phyloP scores from a whole-genome alignment of 2,797 vertebrate genomes.

The Paedocypris micromegethes region DNA sequence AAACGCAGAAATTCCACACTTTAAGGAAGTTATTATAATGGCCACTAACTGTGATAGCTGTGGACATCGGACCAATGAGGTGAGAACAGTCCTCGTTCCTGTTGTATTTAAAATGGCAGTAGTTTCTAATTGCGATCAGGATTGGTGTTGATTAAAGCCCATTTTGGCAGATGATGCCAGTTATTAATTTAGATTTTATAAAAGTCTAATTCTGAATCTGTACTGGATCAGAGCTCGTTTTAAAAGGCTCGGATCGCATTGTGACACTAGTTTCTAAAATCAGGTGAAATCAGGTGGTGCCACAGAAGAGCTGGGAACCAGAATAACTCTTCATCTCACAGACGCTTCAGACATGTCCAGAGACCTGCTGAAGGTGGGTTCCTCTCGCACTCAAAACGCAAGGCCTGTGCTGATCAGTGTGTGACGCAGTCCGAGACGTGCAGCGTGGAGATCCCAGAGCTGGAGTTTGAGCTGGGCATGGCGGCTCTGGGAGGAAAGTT shows the following conservation, averaged over 20 bases:
- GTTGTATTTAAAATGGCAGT: background rate
- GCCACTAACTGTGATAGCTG: conserved; percentile 90
- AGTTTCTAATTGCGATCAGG: too few relatives aligned
- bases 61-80: conserved; percentile 92
- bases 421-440: conserved; percentile 84
- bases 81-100: conserved; percentile 41
- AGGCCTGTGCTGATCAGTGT: background rate
- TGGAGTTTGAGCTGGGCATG: conserved; percentile 96
- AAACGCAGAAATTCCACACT: conserved; percentile 85
- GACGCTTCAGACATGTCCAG: conserved; percentile 82
- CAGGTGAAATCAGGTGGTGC: conserved; percentile 92
- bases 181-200: background rate
- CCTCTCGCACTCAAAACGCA: background rate
- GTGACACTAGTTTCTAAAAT: background rate
- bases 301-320: conserved; percentile 79
- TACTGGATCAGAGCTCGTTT: background rate
- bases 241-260: too few relatives aligned
- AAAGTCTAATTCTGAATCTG: background rate
- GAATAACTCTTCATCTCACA: conserved; percentile 79
- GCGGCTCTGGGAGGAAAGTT: conserved; percentile 87
- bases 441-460: conserved; percentile 78
- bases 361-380: conserved; percentile 82
- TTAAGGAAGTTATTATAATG: conserved; percentile 97
- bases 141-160: too few relatives aligned
- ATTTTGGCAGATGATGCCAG: too few relatives aligned